phyloP scores from a whole-genome alignment of 2,888 invertebrate species.

The Atrina japonica region DNA sequence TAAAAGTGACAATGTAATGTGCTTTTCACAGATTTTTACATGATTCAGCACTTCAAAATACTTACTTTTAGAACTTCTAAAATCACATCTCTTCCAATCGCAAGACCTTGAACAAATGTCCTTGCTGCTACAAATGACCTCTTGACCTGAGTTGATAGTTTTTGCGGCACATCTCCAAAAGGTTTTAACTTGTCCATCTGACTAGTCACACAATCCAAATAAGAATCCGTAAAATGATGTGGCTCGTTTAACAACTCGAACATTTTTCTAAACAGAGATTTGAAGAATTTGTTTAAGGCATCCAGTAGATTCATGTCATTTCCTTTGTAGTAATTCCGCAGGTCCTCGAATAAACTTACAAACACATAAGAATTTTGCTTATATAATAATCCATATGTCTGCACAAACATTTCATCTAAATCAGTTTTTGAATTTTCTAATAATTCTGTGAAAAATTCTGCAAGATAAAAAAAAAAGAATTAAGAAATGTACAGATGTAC shows the following conservation, averaged over 20 bases:
- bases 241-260: conserved; percentile 93
- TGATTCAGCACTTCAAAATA: no score
- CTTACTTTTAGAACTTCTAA: conserved; percentile 77
- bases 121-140: conserved; percentile 96
- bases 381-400: conserved; percentile 96
- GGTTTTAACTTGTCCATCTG: conserved; percentile 96
- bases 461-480: conserved; percentile 74
- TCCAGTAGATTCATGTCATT: conserved; percentile 88
- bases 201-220: conserved; percentile 92
- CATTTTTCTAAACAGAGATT: conserved; percentile 96
- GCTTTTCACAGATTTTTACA: no score
- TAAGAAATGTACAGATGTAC: conserved; percentile 21
- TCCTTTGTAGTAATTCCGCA: conserved; percentile 93
- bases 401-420: conserved; percentile 97
- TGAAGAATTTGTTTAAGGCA: conserved; percentile 96
- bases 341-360: conserved; percentile 92
- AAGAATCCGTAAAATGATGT: conserved; percentile 90
- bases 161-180: conserved; percentile 96
- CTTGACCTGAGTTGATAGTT: conserved; percentile 93
- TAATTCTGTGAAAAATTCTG: conserved; percentile 94
- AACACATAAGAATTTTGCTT: conserved; percentile 96
- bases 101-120: conserved; percentile 94
- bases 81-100: conserved; percentile 90
- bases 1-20: no score
- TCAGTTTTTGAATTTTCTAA: conserved; percentile 90